Conservation (phyloP, 2,888 invertebrate species). For the Sceliomorpha sp. region DNA sequence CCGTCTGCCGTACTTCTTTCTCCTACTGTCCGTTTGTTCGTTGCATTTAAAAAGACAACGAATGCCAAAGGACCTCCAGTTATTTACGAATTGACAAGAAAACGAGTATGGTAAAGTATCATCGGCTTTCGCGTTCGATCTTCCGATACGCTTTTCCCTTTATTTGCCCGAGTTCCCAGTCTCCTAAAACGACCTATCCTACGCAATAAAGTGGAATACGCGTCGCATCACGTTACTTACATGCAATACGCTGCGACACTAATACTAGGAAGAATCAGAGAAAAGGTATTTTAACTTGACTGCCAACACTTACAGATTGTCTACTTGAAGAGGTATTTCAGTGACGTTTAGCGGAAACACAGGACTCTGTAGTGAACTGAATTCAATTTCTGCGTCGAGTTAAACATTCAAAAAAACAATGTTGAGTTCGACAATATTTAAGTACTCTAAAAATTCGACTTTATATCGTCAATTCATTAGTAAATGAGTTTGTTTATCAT, state of each 20-base stretch:
- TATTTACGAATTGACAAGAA: constrained; percentile 53
- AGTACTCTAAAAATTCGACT: not conserved
- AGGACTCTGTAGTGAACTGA: constrained; percentile 4
- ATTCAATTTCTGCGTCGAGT: not conserved
- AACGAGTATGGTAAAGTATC: constrained; percentile 61
- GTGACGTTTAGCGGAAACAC: constrained; percentile 4
- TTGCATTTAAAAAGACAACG: constrained; percentile 25
- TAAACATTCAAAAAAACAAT: not conserved
- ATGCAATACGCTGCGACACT: constrained; percentile 11
- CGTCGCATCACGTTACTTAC: constrained; percentile 37
- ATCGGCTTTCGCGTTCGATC: constrained; percentile 49
- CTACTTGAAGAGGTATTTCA: not conserved
- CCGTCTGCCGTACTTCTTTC: constrained; percentile 55
- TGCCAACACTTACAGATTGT: constrained; percentile 24
- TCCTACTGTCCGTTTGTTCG: constrained; percentile 23
- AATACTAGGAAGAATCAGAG: constrained; percentile 12
- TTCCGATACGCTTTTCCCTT: constrained; percentile 14
- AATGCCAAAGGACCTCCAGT: constrained; percentile 13
- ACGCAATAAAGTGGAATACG: constrained; percentile 69
- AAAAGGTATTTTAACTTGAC: constrained; percentile 50
- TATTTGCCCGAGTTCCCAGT: constrained; percentile 16
- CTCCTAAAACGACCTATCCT: constrained; percentile 42
- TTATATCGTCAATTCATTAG: too few species aligned
- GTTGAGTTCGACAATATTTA: not conserved
- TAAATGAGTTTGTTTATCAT: too few species aligned